Evolutionary conservation across 2,797 vertebrate species (phyloP).

Genomic region (Sus cebifrons): DNA sequence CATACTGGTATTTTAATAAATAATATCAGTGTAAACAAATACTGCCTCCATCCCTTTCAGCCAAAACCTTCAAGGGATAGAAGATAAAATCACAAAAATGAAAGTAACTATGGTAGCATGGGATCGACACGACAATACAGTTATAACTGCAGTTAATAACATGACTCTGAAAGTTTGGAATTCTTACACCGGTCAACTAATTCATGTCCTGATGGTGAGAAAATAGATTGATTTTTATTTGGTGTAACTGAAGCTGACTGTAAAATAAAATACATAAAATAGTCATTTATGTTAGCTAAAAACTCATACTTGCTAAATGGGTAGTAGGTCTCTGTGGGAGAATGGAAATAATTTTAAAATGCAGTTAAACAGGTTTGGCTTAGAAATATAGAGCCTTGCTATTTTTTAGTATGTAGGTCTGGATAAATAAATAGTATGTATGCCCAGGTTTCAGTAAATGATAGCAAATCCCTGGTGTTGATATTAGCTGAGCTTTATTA

Average conservation of each 20-base stretch:
- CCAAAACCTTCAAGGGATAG: slow-evolving; percentile 96
- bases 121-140: slow-evolving; percentile 97
- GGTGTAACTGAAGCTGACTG: neutral
- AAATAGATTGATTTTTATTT: slow-evolving; percentile 60
- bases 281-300: slow-evolving; percentile 46
- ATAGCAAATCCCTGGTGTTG: neutral
- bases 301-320: neutral
- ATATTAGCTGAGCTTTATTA: slow-evolving; percentile 1
- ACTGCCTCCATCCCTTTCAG: slow-evolving; percentile 88
- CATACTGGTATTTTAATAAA: slow-evolving; percentile 47
- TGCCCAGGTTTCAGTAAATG: slow-evolving; percentile 39
- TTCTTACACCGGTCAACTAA: slow-evolving; percentile 97
- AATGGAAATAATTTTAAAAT: slow-evolving; percentile 57
- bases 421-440: neutral
- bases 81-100: slow-evolving; percentile 99
- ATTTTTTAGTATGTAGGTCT: neutral
- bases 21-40: slow-evolving; percentile 63
- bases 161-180: slow-evolving; percentile 99
- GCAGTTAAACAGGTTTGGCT: slow-evolving; percentile 40
- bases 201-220: slow-evolving; percentile 97
- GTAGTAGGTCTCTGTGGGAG: neutral
- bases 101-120: slow-evolving; percentile 99
- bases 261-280: slow-evolving; percentile 28
- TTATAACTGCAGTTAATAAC: slow-evolving; percentile 99
- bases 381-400: slow-evolving; percentile 31